Evolutionary conservation across 2,113 vertebrate species (phyloP).

Genomic region (Ailuropoda melanoleuca): DNA sequence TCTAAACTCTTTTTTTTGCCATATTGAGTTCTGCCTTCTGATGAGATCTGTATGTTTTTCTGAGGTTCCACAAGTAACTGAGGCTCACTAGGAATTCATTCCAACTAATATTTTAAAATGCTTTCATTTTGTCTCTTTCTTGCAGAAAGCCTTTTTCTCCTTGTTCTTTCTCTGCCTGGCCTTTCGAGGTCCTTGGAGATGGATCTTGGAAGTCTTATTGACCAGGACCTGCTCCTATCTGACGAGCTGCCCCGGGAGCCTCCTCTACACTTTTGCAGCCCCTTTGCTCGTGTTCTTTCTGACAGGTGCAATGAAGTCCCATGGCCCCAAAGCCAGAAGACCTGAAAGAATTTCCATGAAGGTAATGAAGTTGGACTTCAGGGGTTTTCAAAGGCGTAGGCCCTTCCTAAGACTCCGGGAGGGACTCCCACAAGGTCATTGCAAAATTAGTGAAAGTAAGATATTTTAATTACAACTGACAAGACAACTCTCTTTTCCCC

Average conservation of each 20-base stretch:
- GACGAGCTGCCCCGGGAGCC: not conserved
- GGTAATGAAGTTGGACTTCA: not conserved
- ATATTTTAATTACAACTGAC: not conserved
- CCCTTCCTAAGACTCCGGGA: not conserved
- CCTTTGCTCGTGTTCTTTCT: not conserved
- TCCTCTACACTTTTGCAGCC: not conserved
- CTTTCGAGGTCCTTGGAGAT: not conserved
- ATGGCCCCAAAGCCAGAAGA: not conserved
- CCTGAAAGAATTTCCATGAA: not conserved
- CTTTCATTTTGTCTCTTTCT: not conserved
- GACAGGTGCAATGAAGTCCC: not conserved
- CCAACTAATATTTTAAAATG: not conserved
- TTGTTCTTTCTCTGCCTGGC: not conserved
- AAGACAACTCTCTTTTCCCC: not conserved
- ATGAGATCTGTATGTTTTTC: not conserved
- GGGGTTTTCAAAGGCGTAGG: rapidly evolving
- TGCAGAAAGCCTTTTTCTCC: not conserved
- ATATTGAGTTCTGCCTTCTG: not conserved
- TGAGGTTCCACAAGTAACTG: not conserved
- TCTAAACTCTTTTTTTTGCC: not conserved
- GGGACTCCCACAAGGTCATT: not conserved
- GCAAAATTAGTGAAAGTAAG: not conserved
- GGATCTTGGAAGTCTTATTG: not conserved
- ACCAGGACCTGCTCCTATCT: not conserved
- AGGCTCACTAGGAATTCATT: not conserved